Evolutionary conservation across 2,113 vertebrate species (phyloP).

Genomic region (Apeltes quadracus): DNA sequence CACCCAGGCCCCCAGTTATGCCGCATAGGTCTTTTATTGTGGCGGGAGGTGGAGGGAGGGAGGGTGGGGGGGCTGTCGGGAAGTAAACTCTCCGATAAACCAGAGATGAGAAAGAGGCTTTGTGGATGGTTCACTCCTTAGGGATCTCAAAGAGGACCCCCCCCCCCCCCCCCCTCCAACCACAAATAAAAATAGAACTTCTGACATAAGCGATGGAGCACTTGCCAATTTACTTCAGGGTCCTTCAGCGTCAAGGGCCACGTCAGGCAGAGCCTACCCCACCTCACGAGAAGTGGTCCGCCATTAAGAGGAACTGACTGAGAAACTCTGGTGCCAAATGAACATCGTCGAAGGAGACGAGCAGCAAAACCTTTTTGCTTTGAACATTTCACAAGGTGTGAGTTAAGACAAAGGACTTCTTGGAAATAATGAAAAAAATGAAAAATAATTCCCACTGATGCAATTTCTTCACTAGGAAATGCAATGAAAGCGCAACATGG

Average conservation of each 20-base stretch:
- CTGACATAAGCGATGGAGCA: slow-evolving; percentile 40
- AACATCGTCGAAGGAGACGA: slow-evolving; percentile 43
- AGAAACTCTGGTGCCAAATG: slow-evolving; percentile 60
- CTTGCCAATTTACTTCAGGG: slow-evolving; percentile 55
- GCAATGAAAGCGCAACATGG: slow-evolving; percentile 42
- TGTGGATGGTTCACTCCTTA: slow-evolving; percentile 72
- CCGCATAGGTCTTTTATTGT: slow-evolving; percentile 73
- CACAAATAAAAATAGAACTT: slow-evolving; percentile 65
- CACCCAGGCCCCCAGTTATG: slow-evolving; percentile 57
- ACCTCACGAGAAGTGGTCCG: slow-evolving; percentile 59
- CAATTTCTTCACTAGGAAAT: slow-evolving; percentile 21
- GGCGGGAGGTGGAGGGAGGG: slow-evolving; percentile 29
- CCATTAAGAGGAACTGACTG: slow-evolving; percentile 52
- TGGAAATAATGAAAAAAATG: slow-evolving; percentile 36
- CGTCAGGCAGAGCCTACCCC: slow-evolving; percentile 39
- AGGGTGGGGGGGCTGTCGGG: slow-evolving; percentile 67
- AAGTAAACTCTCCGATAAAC: slow-evolving; percentile 77
- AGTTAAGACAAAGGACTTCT: slow-evolving; percentile 22
- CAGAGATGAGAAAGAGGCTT: slow-evolving; percentile 76
- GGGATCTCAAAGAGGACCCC: slow-evolving; percentile 72
- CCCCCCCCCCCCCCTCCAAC: slow-evolving; percentile 33
- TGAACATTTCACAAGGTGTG: slow-evolving; percentile 18
- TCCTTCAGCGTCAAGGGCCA: slow-evolving; percentile 65
- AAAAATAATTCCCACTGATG: slow-evolving; percentile 30
- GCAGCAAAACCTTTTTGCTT: slow-evolving; percentile 17